These are phyloP conservation scores for Nephrotoma flavescens DNA, from an alignment of 2,888 invertebrate genomes.

Conservation along the genomic window DNA sequence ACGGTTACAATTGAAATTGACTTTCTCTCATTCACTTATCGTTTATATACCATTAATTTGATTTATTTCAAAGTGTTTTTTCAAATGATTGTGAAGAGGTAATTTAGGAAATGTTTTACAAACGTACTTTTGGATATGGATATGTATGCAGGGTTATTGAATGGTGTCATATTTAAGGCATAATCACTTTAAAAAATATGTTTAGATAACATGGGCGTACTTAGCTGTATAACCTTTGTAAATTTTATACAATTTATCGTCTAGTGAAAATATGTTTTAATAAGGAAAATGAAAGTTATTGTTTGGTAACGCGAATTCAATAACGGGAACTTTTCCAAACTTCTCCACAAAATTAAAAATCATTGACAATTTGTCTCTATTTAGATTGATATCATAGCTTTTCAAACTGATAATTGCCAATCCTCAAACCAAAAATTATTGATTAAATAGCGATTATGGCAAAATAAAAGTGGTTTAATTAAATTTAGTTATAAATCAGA, in stretches of 20 bases:
- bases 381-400: no score
- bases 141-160: neutral
- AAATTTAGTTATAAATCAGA: no score
- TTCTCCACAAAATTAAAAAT: no score
- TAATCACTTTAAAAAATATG: neutral
- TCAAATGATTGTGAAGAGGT: neutral
- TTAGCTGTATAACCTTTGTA: neutral
- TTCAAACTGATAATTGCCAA: no score
- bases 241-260: neutral
- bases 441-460: no score
- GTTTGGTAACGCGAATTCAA: no score
- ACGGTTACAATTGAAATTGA: neutral
- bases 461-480: no score
- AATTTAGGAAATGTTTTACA: neutral
- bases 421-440: no score
- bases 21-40: neutral
- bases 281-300: neutral
- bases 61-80: neutral
- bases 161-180: neutral
- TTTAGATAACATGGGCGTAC: neutral
- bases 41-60: neutral
- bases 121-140: neutral
- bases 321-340: no score
- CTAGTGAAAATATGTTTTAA: neutral
- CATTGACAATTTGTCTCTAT: no score